phyloP scores from a whole-genome alignment of 2,888 invertebrate species.

The Epirrhoe tristata region DNA sequence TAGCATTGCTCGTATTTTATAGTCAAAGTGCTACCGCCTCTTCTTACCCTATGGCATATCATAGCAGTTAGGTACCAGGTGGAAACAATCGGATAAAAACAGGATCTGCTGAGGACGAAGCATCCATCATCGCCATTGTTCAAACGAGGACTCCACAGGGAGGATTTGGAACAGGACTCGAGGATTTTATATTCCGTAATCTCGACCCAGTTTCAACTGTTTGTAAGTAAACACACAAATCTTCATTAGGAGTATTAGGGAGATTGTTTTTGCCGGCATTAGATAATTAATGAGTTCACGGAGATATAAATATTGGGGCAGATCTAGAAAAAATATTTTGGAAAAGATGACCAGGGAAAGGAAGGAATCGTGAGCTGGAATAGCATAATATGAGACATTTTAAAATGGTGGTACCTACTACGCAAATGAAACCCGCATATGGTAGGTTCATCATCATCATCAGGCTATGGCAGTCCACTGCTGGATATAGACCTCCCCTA shows the following conservation, averaged over 20 bases:
- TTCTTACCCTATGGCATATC: slow-evolving; percentile 3
- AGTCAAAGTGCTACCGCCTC: not conserved
- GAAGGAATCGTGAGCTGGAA: too few relatives aligned
- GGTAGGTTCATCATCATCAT: too few relatives aligned
- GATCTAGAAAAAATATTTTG: not conserved
- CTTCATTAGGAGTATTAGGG: slow-evolving; percentile 32
- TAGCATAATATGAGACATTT: too few relatives aligned
- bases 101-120: slow-evolving; percentile 48
- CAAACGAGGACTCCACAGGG: slow-evolving; percentile 24
- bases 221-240: slow-evolving; percentile 50
- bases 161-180: slow-evolving; percentile 41
- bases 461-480: too few relatives aligned
- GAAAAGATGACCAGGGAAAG: too few relatives aligned
- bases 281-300: slow-evolving; percentile 5
- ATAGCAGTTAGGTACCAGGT: slow-evolving; percentile 49
- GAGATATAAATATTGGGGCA: not conserved
- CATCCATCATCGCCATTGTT: slow-evolving; percentile 67
- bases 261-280: slow-evolving; percentile 25
- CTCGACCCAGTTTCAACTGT: slow-evolving; percentile 54
- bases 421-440: too few relatives aligned
- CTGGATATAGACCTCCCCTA: too few relatives aligned
- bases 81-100: slow-evolving; percentile 58
- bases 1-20: not conserved
- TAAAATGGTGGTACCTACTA: too few relatives aligned
- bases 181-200: slow-evolving; percentile 49